Base-by-base conservation (phyloP, 1,140 invertebrate genomes). In the Rhyzopertha dominica region DNA sequence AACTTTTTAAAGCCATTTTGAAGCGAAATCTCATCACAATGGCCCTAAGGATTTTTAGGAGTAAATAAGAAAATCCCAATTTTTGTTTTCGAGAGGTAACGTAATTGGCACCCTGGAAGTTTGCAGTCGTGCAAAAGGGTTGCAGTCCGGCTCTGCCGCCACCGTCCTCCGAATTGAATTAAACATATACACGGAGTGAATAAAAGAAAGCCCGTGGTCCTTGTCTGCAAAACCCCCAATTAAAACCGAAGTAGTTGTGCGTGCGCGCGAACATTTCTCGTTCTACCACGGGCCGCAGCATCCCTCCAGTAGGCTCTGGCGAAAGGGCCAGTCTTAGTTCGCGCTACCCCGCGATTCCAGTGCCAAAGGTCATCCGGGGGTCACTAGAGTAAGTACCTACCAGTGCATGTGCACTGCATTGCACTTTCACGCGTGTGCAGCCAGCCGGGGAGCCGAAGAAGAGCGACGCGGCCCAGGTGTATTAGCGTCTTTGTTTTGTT, bases 211-310 rank as follows among this genome's bases (percentile, higher is more conserved):
- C n/a, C n/a, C n/a, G n/a, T n/a, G n/a, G 51, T 51, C 49, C 52
- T 53, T 44, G 54, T 58, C 57, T 54, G 60, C 62, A 66, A 65
- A 64, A 66, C 55, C 53, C 62, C 63, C 61, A 66, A 66, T 66
- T 66, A 66, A 65, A 63, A 64, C 55, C 60, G 52, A 62, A 56
- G 59, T 59, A 46, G 57, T 57, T 28, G 58, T 58, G 64, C 64
- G 64, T 66, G 64, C 64, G 64, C 64, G n/a, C 60, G 61, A 63
- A 55, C 59, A 62, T 63, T 62, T 63, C 62, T 57, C 62, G 64
- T 65, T 66, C 64, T 66, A 65, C 60, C 64, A 63, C 61, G 52
- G 63, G 56, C 49, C 54, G 55, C 61, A 58, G 59, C 61, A 61
- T 62, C 61, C 59, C 62, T 44, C 54, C 54, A 56, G 63, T 64